Evolutionary conservation across 2,888 invertebrate genomes (phyloP).

Genomic region (Tribolium freemani): DNA sequence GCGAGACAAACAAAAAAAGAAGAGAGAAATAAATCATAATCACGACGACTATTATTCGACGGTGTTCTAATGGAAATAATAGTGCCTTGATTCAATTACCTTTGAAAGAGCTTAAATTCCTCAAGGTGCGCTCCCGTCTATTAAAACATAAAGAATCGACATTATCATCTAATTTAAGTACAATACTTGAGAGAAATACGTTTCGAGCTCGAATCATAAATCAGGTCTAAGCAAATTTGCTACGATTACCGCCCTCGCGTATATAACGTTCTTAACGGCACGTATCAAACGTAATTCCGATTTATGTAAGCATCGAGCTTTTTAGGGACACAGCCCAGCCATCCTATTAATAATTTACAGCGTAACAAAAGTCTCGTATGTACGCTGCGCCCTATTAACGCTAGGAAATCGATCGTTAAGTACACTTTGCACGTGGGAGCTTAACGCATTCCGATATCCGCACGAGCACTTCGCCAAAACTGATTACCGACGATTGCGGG

Average conservation of each 20-base stretch:
- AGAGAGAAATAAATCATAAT: conserved; percentile 24
- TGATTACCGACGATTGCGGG: conserved; percentile 4
- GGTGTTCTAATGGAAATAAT: neutral
- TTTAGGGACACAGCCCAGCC: neutral
- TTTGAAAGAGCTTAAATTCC: conserved; percentile 9
- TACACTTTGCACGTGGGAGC: conserved; percentile 9
- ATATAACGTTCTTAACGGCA: conserved; percentile 6
- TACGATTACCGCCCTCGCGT: conserved; percentile 3
- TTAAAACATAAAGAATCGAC: conserved; percentile 18
- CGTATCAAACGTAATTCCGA: conserved; percentile 25
- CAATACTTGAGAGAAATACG: conserved; percentile 8
- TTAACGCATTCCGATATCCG: conserved; percentile 6
- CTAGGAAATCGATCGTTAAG: conserved; percentile 17
- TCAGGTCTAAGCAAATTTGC: conserved; percentile 19
- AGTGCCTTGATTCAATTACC: conserved; percentile 23
- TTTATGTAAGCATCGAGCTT: conserved; percentile 22
- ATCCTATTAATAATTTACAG: conserved; percentile 16
- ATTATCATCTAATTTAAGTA: conserved; percentile 7
- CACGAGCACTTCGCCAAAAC: neutral
- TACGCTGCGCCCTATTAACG: conserved; percentile 15
- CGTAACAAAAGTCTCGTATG: conserved; percentile 15
- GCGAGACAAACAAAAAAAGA: neutral
- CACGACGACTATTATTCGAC: neutral
- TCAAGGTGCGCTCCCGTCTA: neutral
- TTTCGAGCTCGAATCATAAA: conserved; percentile 4